phyloP scores from a whole-genome alignment of 2,113 vertebrate species.

The Ailurus styani region DNA sequence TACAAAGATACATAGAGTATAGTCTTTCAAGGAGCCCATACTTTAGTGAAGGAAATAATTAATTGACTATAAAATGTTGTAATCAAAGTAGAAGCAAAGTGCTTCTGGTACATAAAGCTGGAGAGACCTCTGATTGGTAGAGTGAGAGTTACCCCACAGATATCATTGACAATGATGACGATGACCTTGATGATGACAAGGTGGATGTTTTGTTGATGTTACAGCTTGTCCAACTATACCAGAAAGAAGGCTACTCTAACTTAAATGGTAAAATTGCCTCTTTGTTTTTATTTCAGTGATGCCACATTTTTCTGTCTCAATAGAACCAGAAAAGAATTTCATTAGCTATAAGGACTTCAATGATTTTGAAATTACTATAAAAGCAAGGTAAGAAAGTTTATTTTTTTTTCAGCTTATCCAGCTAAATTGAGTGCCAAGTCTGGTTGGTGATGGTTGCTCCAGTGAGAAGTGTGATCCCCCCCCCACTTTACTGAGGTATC shows the following conservation, averaged over 20 bases:
- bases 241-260: not conserved
- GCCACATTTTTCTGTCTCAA: slow-evolving; percentile 82
- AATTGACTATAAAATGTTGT: not conserved
- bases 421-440: not conserved
- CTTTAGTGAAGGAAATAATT: not conserved
- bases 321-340: slow-evolving; percentile 83
- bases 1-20: not conserved
- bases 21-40: not conserved
- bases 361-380: slow-evolving; percentile 81
- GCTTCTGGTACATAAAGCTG: not conserved
- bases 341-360: slow-evolving; percentile 83
- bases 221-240: not conserved
- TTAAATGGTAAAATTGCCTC: slow-evolving; percentile 10
- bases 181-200: not conserved
- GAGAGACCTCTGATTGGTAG: not conserved
- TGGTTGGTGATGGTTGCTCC: not conserved
- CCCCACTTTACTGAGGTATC: not conserved
- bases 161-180: accelerated
- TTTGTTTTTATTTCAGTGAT: slow-evolving; percentile 78
- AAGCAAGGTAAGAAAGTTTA: slow-evolving; percentile 80
- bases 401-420: not conserved
- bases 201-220: not conserved
- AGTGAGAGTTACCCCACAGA: not conserved
- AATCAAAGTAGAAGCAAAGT: not conserved
- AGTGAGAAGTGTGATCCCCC: not conserved